phyloP scores from a whole-genome alignment of 1,140 invertebrate species.

The Anastrepha obliqua region DNA sequence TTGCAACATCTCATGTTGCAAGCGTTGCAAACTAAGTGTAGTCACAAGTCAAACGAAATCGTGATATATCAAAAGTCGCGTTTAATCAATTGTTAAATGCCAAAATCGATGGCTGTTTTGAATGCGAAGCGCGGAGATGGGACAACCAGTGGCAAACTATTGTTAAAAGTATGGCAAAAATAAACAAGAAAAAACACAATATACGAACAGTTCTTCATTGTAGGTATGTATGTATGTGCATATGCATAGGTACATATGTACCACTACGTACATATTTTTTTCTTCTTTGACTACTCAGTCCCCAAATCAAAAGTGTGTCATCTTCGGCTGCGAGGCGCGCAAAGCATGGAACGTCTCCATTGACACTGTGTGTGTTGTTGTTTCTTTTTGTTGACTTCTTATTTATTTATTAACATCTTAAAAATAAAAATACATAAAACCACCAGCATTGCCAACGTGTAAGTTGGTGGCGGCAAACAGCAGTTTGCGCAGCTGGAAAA shows the following conservation, averaged over 20 bases:
- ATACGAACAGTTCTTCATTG: neutral
- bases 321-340: constrained; percentile 8
- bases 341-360: constrained; percentile 17
- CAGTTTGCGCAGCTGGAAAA: neutral
- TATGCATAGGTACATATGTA: neutral
- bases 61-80: constrained; percentile 47
- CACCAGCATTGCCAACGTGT: neutral
- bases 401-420: constrained; percentile 1
- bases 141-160: neutral
- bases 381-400: neutral
- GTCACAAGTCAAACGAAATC: constrained; percentile 48
- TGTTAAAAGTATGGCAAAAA: neutral
- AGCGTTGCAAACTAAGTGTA: neutral
- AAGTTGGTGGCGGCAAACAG: neutral
- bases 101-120: constrained; percentile 4
- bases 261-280: neutral
- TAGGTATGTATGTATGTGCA: neutral
- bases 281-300: neutral
- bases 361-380: neutral
- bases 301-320: constrained; percentile 45
- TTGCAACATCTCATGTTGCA: constrained; percentile 37
- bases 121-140: neutral
- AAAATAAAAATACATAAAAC: neutral
- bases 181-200: neutral
- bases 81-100: constrained; percentile 52